These are phyloP conservation scores for Epistrophe grossulariae DNA, from an alignment of 2,888 invertebrate species.

Conservation along the genomic window DNA sequence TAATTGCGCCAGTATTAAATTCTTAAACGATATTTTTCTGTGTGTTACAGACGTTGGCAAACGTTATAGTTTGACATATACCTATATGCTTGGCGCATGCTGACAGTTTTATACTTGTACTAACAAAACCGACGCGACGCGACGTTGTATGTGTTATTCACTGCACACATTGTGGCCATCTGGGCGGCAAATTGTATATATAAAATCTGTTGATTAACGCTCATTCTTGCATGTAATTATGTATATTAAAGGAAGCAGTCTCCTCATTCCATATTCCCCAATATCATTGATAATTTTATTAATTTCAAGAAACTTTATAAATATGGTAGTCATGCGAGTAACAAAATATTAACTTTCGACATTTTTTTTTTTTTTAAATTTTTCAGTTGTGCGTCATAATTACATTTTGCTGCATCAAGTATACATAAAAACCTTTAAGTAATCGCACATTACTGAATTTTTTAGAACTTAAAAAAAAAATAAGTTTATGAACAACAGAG, in stretches of 20 bases:
- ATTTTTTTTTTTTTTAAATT: not conserved
- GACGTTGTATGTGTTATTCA: slow-evolving; percentile 17
- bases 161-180: slow-evolving; percentile 64
- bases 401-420: not conserved
- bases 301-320: not conserved
- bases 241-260: not conserved
- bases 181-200: slow-evolving; percentile 6
- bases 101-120: slow-evolving; percentile 35
- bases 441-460: not conserved
- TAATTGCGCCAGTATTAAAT: too few relatives aligned
- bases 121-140: slow-evolving; percentile 29
- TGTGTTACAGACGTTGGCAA: not conserved
- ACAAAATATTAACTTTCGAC: not conserved
- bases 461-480: not conserved
- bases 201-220: not conserved
- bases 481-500: not conserved
- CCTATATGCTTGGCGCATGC: slow-evolving; percentile 26
- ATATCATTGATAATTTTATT: too few relatives aligned
- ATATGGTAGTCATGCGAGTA: not conserved
- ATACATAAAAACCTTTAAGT: not conserved
- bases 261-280: too few relatives aligned
- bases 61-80: slow-evolving; percentile 23
- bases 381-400: not conserved
- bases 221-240: not conserved
- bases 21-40: not conserved